Evolutionary conservation across 1,140 invertebrate genomes (phyloP), one percentile per base, ranked within the genome.

Genomic region (Drosophila santomea): DNA sequence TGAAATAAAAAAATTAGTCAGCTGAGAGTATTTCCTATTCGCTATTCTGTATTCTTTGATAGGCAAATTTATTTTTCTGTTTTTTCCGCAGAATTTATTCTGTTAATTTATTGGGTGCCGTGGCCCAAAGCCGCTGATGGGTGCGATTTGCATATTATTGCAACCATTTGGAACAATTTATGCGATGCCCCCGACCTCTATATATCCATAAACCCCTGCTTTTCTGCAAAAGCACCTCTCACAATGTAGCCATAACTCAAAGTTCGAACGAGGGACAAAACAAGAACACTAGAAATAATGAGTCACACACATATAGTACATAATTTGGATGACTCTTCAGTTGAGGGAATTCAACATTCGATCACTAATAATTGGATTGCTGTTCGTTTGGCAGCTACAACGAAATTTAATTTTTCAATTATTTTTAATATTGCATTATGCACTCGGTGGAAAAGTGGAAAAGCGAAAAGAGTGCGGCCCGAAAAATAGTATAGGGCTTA

Each of bases 101-200:
- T 58, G 79, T 83, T 83, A 86, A 86, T 86, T 86, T 86, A 86
- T 86, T 72, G 77, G 62, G 71, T 85, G 61, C 64, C 64, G 44
- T 23, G 45, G 47, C 57, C 58, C 50, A 80, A 80, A 63, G 74
- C 17, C 63, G 35, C 41, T 48, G 67, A 60, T 74, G 67, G 54
- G 25, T 55, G 43, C 44, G 39, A 85, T 85, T 85, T 85, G 82
- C 82, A 85, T 85, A 81, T 86, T 81, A 86, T 74, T 81, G 82
- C 81, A 86, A 69, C 47, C 59, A 69, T 68, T 76, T 77, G 14
- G 17, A 47, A 64, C 48, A 63, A 84, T 86, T 86, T 85, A 81
- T 77, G 43, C 47, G 47, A 28, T 25, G 20, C 14, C 12, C 32
- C 32, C 14, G 7, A 54, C 17, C 36, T 23, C 71, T 45, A 20